A percentile compares a stretch with the other conserved stretches of the same genome.
Evolutionary conservation across 35 echinoderm and acorn worm species (phyloP).

Genomic region (Lytechinus variegatus): DNA sequence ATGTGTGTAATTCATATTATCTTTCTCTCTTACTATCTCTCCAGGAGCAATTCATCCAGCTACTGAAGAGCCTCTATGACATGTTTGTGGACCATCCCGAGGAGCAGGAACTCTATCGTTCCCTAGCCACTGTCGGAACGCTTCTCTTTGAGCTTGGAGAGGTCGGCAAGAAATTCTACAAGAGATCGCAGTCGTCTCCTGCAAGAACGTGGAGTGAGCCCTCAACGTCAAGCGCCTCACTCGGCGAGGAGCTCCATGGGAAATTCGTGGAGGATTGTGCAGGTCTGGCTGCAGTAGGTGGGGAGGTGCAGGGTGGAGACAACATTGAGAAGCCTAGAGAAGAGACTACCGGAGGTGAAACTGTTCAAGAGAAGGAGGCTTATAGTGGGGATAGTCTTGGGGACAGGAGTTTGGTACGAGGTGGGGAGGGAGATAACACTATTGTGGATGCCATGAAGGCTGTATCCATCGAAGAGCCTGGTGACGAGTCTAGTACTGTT

Average conservation of each 20-base stretch:
- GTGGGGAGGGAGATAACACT: background rate
- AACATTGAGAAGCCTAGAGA: background rate
- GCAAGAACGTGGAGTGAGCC: slow-evolving; percentile 21
- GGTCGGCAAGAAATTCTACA: slow-evolving; percentile 89
- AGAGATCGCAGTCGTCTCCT: slow-evolving; percentile 43
- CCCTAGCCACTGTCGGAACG: slow-evolving; percentile 83
- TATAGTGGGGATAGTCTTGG: slow-evolving; percentile 15
- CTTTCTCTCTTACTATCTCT: background rate
- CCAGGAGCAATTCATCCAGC: slow-evolving; percentile 96
- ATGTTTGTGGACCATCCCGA: slow-evolving; percentile 97
- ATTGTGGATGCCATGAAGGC: background rate
- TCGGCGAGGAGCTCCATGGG: background rate
- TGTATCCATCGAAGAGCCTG: slow-evolving; percentile 31
- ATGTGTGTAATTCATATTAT: too few relatives aligned
- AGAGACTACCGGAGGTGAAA: slow-evolving; percentile 11
- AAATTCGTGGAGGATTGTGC: background rate
- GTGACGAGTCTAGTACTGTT: background rate
- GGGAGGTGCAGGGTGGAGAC: background rate
- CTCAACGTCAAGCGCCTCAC: background rate
- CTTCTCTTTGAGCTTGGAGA: slow-evolving; percentile 97
- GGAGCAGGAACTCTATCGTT: slow-evolving; percentile 88
- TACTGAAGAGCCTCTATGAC: slow-evolving; percentile 91
- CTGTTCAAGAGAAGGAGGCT: background rate
- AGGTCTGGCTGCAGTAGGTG: background rate
- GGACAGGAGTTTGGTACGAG: background rate